Percentiles rank a stretch among this genome's conserved stretches.
These are phyloP conservation scores for Pangasianodon gigas DNA, from an alignment of 2,113 vertebrate genomes.

Conservation along the genomic window DNA sequence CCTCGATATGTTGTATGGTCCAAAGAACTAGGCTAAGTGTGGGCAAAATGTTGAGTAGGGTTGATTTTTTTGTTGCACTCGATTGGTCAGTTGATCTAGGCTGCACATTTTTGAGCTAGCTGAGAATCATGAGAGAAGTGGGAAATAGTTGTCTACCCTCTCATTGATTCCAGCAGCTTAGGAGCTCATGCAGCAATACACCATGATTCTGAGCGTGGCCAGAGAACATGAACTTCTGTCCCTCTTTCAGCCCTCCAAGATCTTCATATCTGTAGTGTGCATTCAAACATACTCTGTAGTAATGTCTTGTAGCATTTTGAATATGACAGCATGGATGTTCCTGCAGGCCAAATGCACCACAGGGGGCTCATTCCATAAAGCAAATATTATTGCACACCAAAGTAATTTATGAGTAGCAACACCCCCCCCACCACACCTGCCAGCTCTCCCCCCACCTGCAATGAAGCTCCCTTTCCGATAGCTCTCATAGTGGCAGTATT, in stretches of 20 bases:
- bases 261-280: background rate
- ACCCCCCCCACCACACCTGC: constrained; percentile 54
- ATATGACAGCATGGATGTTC: constrained; percentile 83
- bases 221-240: background rate
- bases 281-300: constrained; percentile 11
- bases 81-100: constrained; percentile 18
- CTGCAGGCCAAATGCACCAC: constrained; percentile 82
- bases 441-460: constrained; percentile 30
- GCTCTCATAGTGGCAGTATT: constrained; percentile 68
- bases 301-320: constrained; percentile 26
- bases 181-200: background rate
- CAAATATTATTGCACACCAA: constrained; percentile 91
- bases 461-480: constrained; percentile 47
- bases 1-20: background rate
- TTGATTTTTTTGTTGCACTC: background rate
- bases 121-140: background rate
- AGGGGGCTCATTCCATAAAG: constrained; percentile 89
- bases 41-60: background rate
- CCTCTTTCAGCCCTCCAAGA: background rate
- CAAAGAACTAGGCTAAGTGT: background rate
- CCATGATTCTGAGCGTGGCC: background rate
- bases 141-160: background rate
- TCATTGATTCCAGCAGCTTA: too few species aligned
- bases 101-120: constrained; percentile 1
- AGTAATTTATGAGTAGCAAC: constrained; percentile 83